A percentile compares a stretch with the other conserved stretches of the same genome.
phyloP scores from a whole-genome alignment of 2,113 vertebrate species.

The Mormoops blainvillei region DNA sequence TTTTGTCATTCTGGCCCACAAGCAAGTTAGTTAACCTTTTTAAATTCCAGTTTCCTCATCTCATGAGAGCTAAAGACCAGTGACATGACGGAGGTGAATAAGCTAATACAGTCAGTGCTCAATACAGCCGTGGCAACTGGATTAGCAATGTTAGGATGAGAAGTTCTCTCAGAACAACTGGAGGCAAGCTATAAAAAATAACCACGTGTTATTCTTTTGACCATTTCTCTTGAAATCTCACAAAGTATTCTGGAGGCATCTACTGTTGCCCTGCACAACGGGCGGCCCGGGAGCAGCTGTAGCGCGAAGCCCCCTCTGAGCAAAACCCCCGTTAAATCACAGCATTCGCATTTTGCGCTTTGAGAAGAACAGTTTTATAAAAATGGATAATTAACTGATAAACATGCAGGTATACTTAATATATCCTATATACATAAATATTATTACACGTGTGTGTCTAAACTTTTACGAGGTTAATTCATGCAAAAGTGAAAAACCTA shows the following conservation, averaged over 20 bases:
- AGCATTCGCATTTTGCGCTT: not conserved
- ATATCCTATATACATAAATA: not conserved
- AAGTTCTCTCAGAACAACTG: not conserved
- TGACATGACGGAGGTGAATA: not conserved
- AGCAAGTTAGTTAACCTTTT: not conserved
- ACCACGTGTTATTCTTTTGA: not conserved
- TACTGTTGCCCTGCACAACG: fast-evolving
- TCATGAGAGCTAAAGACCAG: not conserved
- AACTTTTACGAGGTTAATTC: not conserved
- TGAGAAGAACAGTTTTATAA: not conserved
- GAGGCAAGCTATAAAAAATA: not conserved
- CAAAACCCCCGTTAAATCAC: not conserved
- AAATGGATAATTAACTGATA: not conserved
- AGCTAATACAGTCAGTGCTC: not conserved
- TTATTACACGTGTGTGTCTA: not conserved
- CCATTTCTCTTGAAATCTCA: not conserved
- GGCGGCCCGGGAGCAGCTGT: fast-evolving
- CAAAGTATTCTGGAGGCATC: not conserved
- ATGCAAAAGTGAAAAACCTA: not conserved
- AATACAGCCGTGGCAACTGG: not conserved
- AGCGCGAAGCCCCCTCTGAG: not conserved
- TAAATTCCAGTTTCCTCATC: not conserved
- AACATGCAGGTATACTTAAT: not conserved
- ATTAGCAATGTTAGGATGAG: not conserved
- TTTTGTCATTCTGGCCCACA: not conserved